phyloP scores from a whole-genome alignment of 2,113 vertebrate genomes.

The Tringa solitaria region DNA sequence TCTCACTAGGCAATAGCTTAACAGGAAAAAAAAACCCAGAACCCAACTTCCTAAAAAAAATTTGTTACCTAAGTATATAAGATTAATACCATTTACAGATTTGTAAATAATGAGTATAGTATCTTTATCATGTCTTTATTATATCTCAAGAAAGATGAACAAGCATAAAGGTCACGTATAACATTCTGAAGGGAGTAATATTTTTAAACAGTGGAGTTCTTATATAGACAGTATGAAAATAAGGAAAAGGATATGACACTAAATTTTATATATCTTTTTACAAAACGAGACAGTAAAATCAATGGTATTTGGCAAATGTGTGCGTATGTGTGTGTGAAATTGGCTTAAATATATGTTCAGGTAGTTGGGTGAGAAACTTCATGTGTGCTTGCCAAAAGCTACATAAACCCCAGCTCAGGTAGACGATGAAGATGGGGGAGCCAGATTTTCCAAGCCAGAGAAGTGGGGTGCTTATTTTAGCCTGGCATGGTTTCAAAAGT shows the following conservation, averaged over 20 bases:
- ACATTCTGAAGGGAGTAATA: neutral
- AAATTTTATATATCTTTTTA: neutral
- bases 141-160: neutral
- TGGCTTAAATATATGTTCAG: neutral
- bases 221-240: neutral
- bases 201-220: neutral
- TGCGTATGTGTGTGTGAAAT: neutral
- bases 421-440: neutral
- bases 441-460: slow-evolving; percentile 36
- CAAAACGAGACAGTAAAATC: slow-evolving; percentile 19
- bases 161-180: neutral
- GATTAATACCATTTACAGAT: neutral
- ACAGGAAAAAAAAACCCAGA: neutral
- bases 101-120: neutral
- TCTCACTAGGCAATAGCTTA: neutral
- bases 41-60: neutral
- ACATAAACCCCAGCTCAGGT: neutral
- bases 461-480: slow-evolving; percentile 26
- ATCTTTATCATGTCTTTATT: neutral
- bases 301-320: neutral
- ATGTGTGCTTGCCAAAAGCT: slow-evolving; percentile 49
- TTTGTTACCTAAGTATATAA: neutral
- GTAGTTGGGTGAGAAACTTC: slow-evolving; percentile 15
- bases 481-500: slow-evolving; percentile 45
- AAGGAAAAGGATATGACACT: neutral